Evolutionary conservation across 2,113 vertebrate species (phyloP).

Genomic region (Syrmaticus mikado): DNA sequence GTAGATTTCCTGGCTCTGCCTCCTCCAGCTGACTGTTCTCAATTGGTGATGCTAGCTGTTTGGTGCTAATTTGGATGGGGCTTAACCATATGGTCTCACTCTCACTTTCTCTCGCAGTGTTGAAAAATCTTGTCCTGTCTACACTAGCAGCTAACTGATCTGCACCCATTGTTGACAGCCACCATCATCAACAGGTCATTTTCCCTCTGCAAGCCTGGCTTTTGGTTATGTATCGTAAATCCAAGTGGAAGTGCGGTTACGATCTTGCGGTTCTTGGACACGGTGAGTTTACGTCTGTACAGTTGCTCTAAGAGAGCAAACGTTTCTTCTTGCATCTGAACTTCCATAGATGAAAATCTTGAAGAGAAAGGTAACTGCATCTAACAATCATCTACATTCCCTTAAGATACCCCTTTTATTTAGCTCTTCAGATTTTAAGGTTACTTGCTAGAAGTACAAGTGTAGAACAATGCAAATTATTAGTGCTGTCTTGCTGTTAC

Average conservation of each 20-base stretch:
- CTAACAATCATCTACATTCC: background rate
- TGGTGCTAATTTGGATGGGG: slow-evolving; percentile 1
- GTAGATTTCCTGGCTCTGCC: background rate
- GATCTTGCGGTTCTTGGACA: slow-evolving; percentile 16
- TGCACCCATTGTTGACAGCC: slow-evolving; percentile 56
- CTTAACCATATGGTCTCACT: slow-evolving; percentile 60
- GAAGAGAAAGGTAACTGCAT: background rate
- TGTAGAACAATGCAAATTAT: background rate
- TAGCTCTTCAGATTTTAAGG: background rate
- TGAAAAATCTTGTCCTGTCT: slow-evolving; percentile 63
- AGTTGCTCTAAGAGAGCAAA: background rate
- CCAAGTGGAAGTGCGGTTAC: slow-evolving; percentile 56
- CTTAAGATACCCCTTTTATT: background rate
- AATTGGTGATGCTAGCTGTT: background rate
- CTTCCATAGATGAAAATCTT: background rate
- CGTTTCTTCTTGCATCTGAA: background rate
- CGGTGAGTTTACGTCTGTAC: slow-evolving; percentile 15
- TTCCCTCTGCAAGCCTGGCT: background rate
- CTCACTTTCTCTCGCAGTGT: slow-evolving; percentile 62
- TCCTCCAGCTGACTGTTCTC: background rate
- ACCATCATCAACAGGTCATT: slow-evolving; percentile 29
- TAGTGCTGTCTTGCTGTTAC: background rate
- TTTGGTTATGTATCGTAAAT: slow-evolving; percentile 58
- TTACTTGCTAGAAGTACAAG: background rate
- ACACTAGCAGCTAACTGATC: slow-evolving; percentile 57